Evolutionary conservation across 2,797 vertebrate genomes (phyloP), one percentile per base, ranked within the genome.

Genomic region (Bradypodion ventrale): DNA sequence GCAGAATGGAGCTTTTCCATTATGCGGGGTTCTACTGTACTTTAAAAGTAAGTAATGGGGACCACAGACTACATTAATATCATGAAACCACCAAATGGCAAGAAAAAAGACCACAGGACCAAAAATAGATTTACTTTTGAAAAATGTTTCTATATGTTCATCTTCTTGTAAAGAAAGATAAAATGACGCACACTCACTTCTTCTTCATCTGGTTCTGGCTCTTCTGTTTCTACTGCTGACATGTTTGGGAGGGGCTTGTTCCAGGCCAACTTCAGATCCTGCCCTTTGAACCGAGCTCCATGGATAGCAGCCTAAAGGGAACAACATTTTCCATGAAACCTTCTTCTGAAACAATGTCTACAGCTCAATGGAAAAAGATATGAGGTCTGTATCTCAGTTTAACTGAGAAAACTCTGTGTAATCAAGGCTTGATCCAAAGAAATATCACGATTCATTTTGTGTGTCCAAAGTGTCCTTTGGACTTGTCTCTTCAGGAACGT

Each of bases 161-260:
- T 9, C 1, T 73, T 5, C 32, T 70, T 44, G 5, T 66, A 15
- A 56, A 49, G 32, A 13, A 83, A 10, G 63, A 46, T 0, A 12
- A 21, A 70, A 25, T 40, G 29, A 42, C 5, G 40, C 75, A 90
- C 75, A 91, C 96, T 92, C 95, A 99, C 99, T 97, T 99, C 99
- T 84, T 99, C 98, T 72, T 99, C 98, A 82, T 99, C 98, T 7
- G 96, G 96, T 88, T 99, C 98, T 59, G 94, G 95, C 89, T 99
- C 98, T 37, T 99, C 97, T 60, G 96, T 93, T 91, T 99, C 97
- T 46, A 89, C 92, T 73, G 95, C 63, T 88, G 94, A 97, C 87
- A 97, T 95, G 85, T 88, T 96, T 89, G 94, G 84, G 90, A 94
- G 89, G 79, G 98, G 98, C 89, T 99, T 99, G 92, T 98, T 97